Evolutionary conservation across 2,888 invertebrate genomes (phyloP).

Genomic region (Helleia helle): DNA sequence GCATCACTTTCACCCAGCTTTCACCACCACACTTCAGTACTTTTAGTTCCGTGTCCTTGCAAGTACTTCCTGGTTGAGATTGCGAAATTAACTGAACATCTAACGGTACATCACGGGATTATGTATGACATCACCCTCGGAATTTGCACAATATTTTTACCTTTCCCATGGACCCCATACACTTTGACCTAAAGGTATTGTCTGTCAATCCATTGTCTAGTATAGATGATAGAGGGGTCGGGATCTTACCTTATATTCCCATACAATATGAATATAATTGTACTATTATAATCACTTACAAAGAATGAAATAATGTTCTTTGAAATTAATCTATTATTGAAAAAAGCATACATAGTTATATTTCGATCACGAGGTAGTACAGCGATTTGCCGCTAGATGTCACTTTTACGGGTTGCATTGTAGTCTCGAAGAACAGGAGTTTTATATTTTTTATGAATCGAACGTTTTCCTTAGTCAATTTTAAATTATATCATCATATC

Average conservation of each 20-base stretch:
- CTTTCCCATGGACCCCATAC: slow-evolving; percentile 47
- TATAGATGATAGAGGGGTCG: too few relatives aligned
- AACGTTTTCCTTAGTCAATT: too few relatives aligned
- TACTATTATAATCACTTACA: too few relatives aligned
- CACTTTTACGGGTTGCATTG: slow-evolving; percentile 21
- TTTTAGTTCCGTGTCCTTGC: slow-evolving; percentile 17
- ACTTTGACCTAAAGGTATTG: slow-evolving; percentile 57
- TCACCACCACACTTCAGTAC: slow-evolving; percentile 9
- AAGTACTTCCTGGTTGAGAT: slow-evolving; percentile 56
- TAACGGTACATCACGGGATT: slow-evolving; percentile 39
- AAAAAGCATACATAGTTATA: too few relatives aligned
- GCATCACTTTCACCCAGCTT: slow-evolving; percentile 7
- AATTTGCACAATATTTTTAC: slow-evolving; percentile 27
- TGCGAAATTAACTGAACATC: slow-evolving; percentile 49
- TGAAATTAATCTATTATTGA: too few relatives aligned
- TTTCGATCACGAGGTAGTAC: slow-evolving; percentile 33
- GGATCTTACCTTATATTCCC: slow-evolving; percentile 39
- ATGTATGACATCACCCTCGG: slow-evolving; percentile 55
- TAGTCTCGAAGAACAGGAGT: too few relatives aligned
- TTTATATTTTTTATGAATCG: too few relatives aligned
- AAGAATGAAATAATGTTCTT: too few relatives aligned
- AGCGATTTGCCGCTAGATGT: slow-evolving; percentile 37
- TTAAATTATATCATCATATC: too few relatives aligned
- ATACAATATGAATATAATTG: too few relatives aligned
- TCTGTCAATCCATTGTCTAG: slow-evolving; percentile 53